Percentiles rank a stretch among this genome's conserved stretches.
Evolutionary conservation across 2,888 invertebrate genomes (phyloP).

Genomic region (Oscheius myriophilus): DNA sequence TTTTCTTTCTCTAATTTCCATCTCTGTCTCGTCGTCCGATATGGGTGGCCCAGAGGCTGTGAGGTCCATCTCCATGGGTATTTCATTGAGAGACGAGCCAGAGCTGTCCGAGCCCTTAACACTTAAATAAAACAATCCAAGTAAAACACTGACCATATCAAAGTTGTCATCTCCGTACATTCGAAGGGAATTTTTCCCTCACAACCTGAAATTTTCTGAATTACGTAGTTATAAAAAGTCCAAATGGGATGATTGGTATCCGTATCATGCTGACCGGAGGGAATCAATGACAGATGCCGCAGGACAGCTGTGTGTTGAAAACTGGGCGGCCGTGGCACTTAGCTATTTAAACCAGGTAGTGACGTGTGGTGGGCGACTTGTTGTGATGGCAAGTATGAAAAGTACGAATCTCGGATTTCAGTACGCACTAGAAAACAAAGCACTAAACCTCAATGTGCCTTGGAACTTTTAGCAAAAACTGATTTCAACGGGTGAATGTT

Average conservation of each 20-base stretch:
- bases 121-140: too few relatives aligned
- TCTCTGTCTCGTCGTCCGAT: slow-evolving; percentile 59
- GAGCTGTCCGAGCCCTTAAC: slow-evolving; percentile 53
- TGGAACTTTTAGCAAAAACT: too few relatives aligned
- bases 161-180: slow-evolving; percentile 31
- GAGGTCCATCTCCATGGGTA: slow-evolving; percentile 66
- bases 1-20: slow-evolving; percentile 49
- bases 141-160: slow-evolving; percentile 23
- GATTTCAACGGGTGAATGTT: too few relatives aligned
- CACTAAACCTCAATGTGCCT: too few relatives aligned
- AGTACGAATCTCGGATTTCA: too few relatives aligned
- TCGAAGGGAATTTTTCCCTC: neutral
- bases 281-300: slow-evolving; percentile 25
- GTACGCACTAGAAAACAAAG: too few relatives aligned
- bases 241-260: too few relatives aligned
- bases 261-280: slow-evolving; percentile 11
- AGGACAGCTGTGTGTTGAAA: slow-evolving; percentile 30
- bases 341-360: too few relatives aligned
- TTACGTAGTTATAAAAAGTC: too few relatives aligned
- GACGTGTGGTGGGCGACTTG: too few relatives aligned
- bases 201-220: too few relatives aligned
- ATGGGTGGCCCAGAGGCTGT: slow-evolving; percentile 60
- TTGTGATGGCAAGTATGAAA: too few relatives aligned
- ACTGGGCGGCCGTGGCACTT: slow-evolving; percentile 4
- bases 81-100: slow-evolving; percentile 55